Evolutionary conservation across 2,797 vertebrate genomes (phyloP).

Genomic region (Sparidentex hasta): DNA sequence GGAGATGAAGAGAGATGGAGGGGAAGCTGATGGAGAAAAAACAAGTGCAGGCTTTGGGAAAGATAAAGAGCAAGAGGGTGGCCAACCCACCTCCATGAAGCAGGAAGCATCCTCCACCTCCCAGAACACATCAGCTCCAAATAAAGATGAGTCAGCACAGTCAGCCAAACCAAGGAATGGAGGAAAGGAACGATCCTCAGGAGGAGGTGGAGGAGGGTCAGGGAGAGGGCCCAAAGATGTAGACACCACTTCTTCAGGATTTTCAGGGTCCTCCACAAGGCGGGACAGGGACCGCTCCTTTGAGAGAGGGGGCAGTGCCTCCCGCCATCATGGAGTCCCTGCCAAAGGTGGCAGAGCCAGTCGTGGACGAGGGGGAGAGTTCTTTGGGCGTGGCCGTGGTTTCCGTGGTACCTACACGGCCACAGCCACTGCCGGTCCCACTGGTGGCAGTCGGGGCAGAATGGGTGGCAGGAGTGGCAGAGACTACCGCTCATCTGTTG

Average conservation of each 20-base stretch:
- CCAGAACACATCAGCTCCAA: constrained; percentile 69
- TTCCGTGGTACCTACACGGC: constrained; percentile 90
- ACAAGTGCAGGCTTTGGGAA: constrained; percentile 76
- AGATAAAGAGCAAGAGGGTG: constrained; percentile 84
- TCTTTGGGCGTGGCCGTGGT: constrained; percentile 92
- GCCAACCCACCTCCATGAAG: constrained; percentile 70
- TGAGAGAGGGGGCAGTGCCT: constrained; percentile 74
- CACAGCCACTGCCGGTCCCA: constrained; percentile 82
- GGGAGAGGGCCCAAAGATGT: constrained; percentile 83
- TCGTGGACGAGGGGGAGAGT: constrained; percentile 91
- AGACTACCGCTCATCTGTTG: constrained; percentile 85
- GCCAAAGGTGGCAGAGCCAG: constrained; percentile 80
- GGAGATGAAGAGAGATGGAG: constrained; percentile 85
- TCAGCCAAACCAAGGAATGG: constrained; percentile 81
- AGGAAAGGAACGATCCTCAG: constrained; percentile 80
- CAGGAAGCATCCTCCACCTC: constrained; percentile 72
- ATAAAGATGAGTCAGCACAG: constrained; percentile 80
- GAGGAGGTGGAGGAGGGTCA: constrained; percentile 68
- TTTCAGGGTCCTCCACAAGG: constrained; percentile 78
- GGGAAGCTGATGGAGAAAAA: constrained; percentile 83
- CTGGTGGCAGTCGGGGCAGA: constrained; percentile 85
- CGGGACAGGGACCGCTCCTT: constrained; percentile 88
- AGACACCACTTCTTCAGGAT: constrained; percentile 72
- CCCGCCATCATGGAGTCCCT: constrained; percentile 80
- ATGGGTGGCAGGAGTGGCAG: constrained; percentile 84